phyloP scores from a whole-genome alignment of 2,113 vertebrate genomes.

The Oncorhynchus gorbuscha region DNA sequence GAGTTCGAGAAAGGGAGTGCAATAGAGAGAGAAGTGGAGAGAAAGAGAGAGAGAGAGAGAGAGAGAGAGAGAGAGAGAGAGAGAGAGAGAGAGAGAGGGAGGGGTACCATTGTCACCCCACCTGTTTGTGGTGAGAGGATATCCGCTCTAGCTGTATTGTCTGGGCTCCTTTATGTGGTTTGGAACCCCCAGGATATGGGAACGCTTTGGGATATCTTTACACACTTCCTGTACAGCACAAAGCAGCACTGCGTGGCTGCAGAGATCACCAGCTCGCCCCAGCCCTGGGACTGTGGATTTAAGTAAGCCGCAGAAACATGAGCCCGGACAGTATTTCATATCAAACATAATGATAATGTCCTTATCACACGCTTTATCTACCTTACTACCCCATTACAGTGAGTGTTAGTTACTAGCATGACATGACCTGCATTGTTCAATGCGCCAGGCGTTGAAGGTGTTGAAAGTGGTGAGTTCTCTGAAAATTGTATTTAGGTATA shows the following conservation, averaged over 20 bases:
- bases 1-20: conserved; percentile 9
- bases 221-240: conserved; percentile 56
- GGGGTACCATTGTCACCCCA: conserved; percentile 41
- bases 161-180: conserved; percentile 55
- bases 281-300: neutral
- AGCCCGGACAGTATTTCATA: conserved; percentile 14
- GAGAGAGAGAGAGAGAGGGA: conserved; percentile 26
- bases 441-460: too few species aligned
- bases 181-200: conserved; percentile 42
- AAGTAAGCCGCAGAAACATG: conserved; percentile 28
- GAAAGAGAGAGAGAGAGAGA: conserved; percentile 20
- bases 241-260: conserved; percentile 34
- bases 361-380: neutral
- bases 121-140: conserved; percentile 54
- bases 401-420: neutral
- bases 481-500: too few species aligned
- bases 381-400: neutral
- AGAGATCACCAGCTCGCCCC: conserved; percentile 49
- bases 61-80: conserved; percentile 26
- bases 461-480: too few species aligned
- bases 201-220: conserved; percentile 39
- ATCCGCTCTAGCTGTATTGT: conserved; percentile 48
- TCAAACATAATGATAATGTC: neutral
- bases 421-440: neutral
- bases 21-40: conserved; percentile 18